Conservation (phyloP, 2,113 vertebrate genomes). For the Malurus cyaneus region DNA sequence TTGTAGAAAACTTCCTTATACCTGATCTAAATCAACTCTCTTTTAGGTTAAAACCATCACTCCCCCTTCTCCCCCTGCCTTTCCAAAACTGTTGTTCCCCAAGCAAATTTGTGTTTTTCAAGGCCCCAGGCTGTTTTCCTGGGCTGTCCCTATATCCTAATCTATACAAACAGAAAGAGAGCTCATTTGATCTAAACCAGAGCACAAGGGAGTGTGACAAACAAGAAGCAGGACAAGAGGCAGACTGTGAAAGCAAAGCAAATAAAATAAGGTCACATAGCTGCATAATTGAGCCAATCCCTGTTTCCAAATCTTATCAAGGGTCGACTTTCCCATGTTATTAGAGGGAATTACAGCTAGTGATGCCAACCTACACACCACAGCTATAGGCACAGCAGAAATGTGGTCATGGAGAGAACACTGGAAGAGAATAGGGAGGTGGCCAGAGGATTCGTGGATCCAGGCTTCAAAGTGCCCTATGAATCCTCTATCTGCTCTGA, state of each 20-base stretch:
- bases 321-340: neutral
- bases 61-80: neutral
- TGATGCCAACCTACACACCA: neutral
- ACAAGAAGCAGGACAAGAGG: constrained; percentile 1
- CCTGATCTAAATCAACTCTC: neutral
- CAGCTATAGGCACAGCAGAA: neutral
- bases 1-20: neutral
- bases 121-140: neutral
- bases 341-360: neutral
- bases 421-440: neutral
- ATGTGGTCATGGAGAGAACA: neutral
- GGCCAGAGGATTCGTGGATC: neutral
- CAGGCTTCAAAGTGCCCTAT: neutral
- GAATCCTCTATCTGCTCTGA: neutral
- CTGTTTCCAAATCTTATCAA: neutral
- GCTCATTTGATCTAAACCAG: constrained; percentile 18
- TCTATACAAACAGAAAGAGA: neutral
- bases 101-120: neutral
- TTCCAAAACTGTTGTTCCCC: neutral
- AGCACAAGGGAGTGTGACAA: neutral
- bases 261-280: neutral
- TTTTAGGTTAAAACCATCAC: neutral
- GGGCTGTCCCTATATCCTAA: neutral
- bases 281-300: neutral
- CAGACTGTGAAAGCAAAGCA: constrained; percentile 9